Base-by-base conservation (phyloP, 2,113 vertebrate genomes). In the Pterocles gutturalis region DNA sequence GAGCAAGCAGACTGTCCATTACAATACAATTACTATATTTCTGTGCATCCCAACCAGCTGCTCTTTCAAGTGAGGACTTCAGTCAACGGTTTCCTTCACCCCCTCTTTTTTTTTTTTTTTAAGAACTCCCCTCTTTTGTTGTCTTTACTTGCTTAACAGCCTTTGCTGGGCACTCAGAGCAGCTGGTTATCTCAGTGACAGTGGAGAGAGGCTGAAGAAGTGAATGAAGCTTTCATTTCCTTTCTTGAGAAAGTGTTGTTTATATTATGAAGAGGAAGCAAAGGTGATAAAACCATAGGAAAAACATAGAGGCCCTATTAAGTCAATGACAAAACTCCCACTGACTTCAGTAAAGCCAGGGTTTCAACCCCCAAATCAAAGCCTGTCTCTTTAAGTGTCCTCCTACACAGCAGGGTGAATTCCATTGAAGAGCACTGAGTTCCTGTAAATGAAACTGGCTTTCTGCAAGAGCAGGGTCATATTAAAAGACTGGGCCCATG, bases 381-480 rank as follows among this genome's bases (percentile, higher is more conserved):
- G 96, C 84, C 93, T 95, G 89, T 95, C 95, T 96, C 95, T 97
- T 97, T 97, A 97, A 97, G 94, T 96, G 95, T 95, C 96, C 92
- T 97, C 97, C 96, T 95, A 96, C 97, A 96, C 95, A 96, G 94
- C 95, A 13, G 95, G 95, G 95, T 97, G 96, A 96, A 97, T 97
- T 97, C 97, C 94, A 97, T 71, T 94, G 96, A 92, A 97, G 91
- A 97, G 94, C 87, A 66, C 93, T 48, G 94, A 96, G 95, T 97
- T 97, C 97, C 97, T 97, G 95, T 97, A 96, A 97, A 95, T 92
- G 93, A 96, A 89, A 70, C 94, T 92, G 3, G 41, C 36, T 97
- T 97, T 95, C 94, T 97, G 94, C 93, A 85, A 95, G 69, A 97
- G 49, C 87, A 86, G 95, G 89, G 95, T 97, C 87, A 94, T 87